These are phyloP conservation scores for Quadroppia sp. DNA, from an alignment of 2,888 invertebrate species.

Conservation along the genomic window DNA sequence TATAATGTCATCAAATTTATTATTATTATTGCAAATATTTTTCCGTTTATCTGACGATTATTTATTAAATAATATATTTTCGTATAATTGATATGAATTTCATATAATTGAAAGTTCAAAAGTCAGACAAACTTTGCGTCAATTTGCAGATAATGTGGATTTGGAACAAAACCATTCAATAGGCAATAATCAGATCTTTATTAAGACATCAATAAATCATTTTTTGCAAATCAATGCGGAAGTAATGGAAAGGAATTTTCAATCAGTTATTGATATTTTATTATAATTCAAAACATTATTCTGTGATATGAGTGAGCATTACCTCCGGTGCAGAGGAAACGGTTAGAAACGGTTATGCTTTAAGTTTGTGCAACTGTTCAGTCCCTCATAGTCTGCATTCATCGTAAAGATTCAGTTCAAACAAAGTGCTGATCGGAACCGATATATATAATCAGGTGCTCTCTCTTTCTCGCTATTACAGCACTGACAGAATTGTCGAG, in stretches of 20 bases:
- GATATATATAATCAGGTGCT: no score
- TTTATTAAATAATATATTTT: neutral
- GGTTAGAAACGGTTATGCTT: neutral
- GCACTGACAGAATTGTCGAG: no score
- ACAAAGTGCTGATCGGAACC: no score
- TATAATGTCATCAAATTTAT: neutral
- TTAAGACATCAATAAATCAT: constrained; percentile 9
- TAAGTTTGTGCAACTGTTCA: neutral
- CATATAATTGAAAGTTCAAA: neutral
- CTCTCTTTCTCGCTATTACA: neutral
- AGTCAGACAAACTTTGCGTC: neutral
- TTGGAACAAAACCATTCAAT: neutral
- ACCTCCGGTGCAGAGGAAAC: neutral
- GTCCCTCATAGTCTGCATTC: neutral
- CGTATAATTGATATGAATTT: neutral
- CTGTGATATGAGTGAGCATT: neutral
- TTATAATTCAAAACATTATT: neutral
- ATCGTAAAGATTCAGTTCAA: neutral
- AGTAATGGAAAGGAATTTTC: constrained; percentile 7
- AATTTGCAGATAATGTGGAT: neutral
- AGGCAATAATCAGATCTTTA: neutral
- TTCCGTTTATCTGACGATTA: no score
- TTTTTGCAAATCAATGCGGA: neutral
- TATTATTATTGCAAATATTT: neutral
- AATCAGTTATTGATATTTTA: neutral